Evolutionary conservation across 2,113 vertebrate genomes (phyloP), one percentile per base, ranked within the genome.

Genomic region (Stigmatopora argus): DNA sequence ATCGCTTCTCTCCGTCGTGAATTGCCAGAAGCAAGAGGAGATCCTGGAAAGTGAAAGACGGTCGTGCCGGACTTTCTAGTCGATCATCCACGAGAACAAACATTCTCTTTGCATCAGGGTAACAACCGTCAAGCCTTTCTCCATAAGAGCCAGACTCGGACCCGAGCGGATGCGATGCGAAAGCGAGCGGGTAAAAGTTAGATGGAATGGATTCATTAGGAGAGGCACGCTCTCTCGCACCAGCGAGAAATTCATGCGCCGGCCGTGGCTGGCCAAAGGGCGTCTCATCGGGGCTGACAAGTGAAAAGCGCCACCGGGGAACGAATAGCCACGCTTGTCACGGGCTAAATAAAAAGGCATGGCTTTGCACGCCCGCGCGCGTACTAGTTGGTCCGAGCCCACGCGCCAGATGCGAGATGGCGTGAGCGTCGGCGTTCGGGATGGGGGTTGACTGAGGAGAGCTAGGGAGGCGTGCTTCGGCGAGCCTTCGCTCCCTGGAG

Each of bases 321-420:
- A 77, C 75, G 78, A 86, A 89, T 82, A 66, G 83, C 71, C 63
- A 10, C 15, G 77, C 78, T 59, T 86, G 85, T 82, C 86, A 85
- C 23, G 49, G 73, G 55, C 49, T 74, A 80, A 88, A 89, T 85
- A 83, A 82, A 77, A 85, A 88, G 71, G 67, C 81, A 85, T 74
- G 83, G 64, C 65, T 71, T 75, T 62, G 76, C 81, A 81, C 70
- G 74, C 81, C 79, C 70, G 74, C 64, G 64, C 81, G 71, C 69
- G 55, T 14, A 65, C 73, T 79, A 63, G 74, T 72, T 55, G 48
- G 46, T 7, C 53, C 61, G 70, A 49, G 12, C 62, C 61, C 72
- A 66, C 70, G n/a, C 34, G 62, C 76, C 78, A 86, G 83, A 86
- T 83, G 85, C 75, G 73, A 65, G 67, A 74, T 55, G 67, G 57